Conservation (phyloP, 2,888 invertebrate species). For the Nephrotoma appendiculata region DNA sequence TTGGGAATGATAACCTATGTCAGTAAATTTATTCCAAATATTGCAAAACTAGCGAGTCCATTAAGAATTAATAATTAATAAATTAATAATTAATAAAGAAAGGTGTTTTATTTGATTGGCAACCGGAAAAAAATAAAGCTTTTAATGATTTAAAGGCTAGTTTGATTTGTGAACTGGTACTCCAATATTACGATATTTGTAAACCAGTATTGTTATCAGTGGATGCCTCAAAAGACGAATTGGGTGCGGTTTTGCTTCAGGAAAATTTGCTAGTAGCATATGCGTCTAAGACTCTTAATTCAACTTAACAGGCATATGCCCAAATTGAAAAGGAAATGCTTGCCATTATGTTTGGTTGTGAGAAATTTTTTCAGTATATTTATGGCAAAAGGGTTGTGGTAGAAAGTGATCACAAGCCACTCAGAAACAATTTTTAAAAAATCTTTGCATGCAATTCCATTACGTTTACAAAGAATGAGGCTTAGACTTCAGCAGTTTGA, state of each 20-base stretch:
- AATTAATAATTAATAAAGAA: neutral
- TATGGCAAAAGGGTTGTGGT: neutral
- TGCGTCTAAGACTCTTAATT: neutral
- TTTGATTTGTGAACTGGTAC: neutral
- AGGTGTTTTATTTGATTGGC: neutral
- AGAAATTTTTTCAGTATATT: neutral
- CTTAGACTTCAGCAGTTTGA: neutral
- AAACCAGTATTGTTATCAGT: neutral
- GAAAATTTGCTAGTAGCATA: neutral
- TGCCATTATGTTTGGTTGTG: neutral
- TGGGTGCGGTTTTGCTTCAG: neutral
- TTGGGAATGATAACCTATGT: too few relatives aligned
- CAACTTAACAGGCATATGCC: neutral
- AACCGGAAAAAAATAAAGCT: neutral
- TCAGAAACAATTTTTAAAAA: too few relatives aligned
- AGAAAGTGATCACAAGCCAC: too few relatives aligned
- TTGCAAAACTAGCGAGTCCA: neutral
- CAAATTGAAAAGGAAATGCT: conserved; percentile 1
- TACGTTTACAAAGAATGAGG: neutral
- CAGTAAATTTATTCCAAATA: neutral
- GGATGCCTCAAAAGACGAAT: neutral
- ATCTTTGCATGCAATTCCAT: neutral
- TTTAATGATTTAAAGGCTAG: neutral
- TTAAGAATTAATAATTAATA: too few relatives aligned
- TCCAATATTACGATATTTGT: neutral